phyloP scores from a whole-genome alignment of 2,797 vertebrate genomes.

The Syngnathus acus region DNA sequence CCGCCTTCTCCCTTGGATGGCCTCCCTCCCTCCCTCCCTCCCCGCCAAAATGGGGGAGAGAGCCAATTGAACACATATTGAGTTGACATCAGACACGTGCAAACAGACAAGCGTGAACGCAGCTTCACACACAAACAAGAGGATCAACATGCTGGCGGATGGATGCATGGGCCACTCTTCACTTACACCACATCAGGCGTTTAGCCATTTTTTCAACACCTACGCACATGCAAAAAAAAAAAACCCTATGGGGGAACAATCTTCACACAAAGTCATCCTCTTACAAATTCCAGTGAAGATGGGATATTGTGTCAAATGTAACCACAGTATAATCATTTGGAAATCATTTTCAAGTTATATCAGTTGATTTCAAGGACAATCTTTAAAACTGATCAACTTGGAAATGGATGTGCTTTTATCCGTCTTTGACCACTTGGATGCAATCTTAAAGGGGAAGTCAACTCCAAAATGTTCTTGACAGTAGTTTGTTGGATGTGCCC shows the following conservation, averaged over 20 bases:
- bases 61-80: slow-evolving; percentile 43
- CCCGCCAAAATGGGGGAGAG: slow-evolving; percentile 36
- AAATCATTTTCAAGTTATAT: too few species aligned
- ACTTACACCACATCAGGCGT: slow-evolving; percentile 50
- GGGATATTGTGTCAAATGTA: too few species aligned
- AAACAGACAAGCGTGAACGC: slow-evolving; percentile 38
- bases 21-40: slow-evolving; percentile 38
- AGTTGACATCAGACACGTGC: slow-evolving; percentile 50
- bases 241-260: too few species aligned
- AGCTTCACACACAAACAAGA: slow-evolving; percentile 23
- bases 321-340: too few species aligned
- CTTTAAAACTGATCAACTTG: too few species aligned
- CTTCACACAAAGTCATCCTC: slow-evolving; percentile 61
- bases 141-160: slow-evolving; percentile 56
- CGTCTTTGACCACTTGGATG: too few species aligned
- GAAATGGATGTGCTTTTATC: too few species aligned
- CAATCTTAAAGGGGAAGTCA: too few species aligned
- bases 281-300: not conserved
- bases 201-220: slow-evolving; percentile 39
- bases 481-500: too few species aligned
- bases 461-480: too few species aligned
- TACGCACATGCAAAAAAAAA: slow-evolving; percentile 38
- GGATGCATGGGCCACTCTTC: slow-evolving; percentile 35
- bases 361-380: too few species aligned
- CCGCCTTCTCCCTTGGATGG: slow-evolving; percentile 69